Evolutionary conservation across 1,140 invertebrate species (phyloP).

Genomic region (Drosophila pruinosa): DNA sequence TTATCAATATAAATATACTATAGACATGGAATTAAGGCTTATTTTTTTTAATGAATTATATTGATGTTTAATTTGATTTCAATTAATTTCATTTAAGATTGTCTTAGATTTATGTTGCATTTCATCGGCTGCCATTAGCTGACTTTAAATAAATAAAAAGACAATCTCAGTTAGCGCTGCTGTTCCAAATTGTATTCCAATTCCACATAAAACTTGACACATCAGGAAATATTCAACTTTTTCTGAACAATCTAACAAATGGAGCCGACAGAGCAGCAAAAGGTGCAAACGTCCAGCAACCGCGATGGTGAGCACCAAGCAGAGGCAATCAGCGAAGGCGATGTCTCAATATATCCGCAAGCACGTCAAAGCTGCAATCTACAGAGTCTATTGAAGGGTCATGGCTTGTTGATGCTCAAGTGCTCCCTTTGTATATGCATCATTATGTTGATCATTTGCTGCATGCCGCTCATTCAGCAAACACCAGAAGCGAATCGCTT

Average conservation of each 20-base stretch:
- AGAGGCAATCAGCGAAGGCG: background rate
- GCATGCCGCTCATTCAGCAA: background rate
- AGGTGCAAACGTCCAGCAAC: background rate
- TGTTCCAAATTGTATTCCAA: background rate
- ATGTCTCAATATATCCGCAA: constrained; percentile 25
- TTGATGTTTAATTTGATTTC: too few relatives aligned
- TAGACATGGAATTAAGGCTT: too few relatives aligned
- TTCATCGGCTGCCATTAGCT: too few relatives aligned
- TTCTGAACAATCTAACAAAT: background rate
- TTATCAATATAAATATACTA: too few relatives aligned
- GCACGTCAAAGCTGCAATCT: constrained; percentile 17
- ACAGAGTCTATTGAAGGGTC: background rate
- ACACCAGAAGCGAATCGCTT: too few relatives aligned
- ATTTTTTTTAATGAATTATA: too few relatives aligned
- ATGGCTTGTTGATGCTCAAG: background rate
- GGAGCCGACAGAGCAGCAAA: background rate
- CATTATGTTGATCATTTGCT: background rate
- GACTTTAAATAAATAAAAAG: too few relatives aligned
- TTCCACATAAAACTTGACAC: too few relatives aligned
- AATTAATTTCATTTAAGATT: too few relatives aligned
- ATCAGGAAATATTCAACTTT: too few relatives aligned
- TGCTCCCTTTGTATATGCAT: background rate
- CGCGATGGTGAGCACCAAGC: background rate
- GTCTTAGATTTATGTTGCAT: too few relatives aligned
- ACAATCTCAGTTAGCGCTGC: too few relatives aligned